A percentile compares a stretch with the other conserved stretches of the same genome.
Conservation (phyloP, 1,140 invertebrate species). For the Calliphora vicina region DNA sequence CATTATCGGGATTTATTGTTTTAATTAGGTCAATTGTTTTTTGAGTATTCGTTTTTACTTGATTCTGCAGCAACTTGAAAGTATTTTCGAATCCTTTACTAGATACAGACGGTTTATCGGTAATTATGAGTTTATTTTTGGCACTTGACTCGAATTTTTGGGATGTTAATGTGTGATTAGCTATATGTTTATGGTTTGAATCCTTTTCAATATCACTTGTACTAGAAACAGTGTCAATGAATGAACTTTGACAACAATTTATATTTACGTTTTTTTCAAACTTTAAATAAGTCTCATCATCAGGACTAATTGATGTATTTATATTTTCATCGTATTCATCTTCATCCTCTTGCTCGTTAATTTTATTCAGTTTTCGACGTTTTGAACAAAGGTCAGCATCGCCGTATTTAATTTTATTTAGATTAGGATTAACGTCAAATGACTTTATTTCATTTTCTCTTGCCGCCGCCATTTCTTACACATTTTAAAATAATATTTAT, state of each 20-base stretch:
- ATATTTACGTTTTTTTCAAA: constrained; percentile 14
- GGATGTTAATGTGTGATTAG: neutral
- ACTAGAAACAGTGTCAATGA: neutral
- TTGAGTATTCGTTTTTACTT: constrained; percentile 30
- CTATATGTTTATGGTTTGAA: neutral
- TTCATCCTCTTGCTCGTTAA: neutral
- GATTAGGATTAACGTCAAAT: neutral
- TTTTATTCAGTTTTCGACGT: constrained; percentile 35
- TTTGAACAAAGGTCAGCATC: constrained; percentile 40
- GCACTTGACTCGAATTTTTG: neutral
- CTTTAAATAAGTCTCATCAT: constrained; percentile 2
- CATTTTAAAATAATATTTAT: neutral
- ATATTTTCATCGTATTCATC: neutral
- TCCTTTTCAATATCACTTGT: neutral
- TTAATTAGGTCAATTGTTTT: neutral
- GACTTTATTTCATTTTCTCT: neutral
- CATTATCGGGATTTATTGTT: neutral
- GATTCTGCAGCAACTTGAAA: constrained; percentile 41
- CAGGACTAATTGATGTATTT: neutral
- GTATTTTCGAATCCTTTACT: constrained; percentile 45
- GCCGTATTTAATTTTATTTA: constrained; percentile 36
- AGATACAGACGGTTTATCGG: constrained; percentile 37
- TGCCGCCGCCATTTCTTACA: neutral
- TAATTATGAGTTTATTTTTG: constrained; percentile 39
- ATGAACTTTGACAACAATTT: constrained; percentile 12